phyloP scores from a whole-genome alignment of 2,797 vertebrate genomes.

The Pelobates cultripes region DNA sequence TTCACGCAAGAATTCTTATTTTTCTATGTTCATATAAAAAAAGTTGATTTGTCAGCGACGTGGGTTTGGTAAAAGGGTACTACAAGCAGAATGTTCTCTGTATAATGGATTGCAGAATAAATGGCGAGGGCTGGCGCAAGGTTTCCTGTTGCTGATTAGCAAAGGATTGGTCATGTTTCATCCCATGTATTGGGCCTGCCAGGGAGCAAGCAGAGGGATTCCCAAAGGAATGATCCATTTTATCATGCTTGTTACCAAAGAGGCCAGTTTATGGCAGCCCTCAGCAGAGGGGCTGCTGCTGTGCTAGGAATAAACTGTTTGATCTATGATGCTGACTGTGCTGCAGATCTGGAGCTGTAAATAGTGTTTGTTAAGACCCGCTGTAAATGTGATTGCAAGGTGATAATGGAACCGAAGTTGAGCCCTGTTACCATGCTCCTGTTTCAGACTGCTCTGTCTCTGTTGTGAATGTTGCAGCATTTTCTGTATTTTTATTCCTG shows the following conservation, averaged over 20 bases:
- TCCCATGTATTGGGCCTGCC: slow-evolving; percentile 27
- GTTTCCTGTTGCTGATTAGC: background rate
- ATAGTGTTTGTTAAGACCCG: slow-evolving; percentile 46
- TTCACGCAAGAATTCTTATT: too few species aligned
- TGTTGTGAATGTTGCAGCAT: too few species aligned
- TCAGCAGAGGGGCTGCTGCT: slow-evolving; percentile 12
- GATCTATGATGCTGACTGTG: slow-evolving; percentile 34
- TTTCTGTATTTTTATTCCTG: too few species aligned
- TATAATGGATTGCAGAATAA: background rate
- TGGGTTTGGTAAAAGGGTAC: too few species aligned
- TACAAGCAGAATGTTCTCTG: too few species aligned
- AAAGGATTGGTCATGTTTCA: slow-evolving; percentile 2
- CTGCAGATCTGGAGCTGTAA: slow-evolving; percentile 32
- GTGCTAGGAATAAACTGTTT: slow-evolving; percentile 33
- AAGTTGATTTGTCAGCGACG: too few species aligned
- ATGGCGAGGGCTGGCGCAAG: background rate
- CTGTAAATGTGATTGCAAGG: slow-evolving; percentile 25
- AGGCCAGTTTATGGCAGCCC: slow-evolving; percentile 10
- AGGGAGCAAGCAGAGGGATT: slow-evolving; percentile 13
- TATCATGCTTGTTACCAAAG: slow-evolving; percentile 37
- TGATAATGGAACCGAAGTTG: background rate
- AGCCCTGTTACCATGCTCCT: too few species aligned
- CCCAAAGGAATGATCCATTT: slow-evolving; percentile 29
- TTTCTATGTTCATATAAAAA: too few species aligned
- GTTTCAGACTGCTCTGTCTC: too few species aligned